Evolutionary conservation across 2,888 invertebrate genomes (phyloP).

Genomic region (Tiphia femorata): DNA sequence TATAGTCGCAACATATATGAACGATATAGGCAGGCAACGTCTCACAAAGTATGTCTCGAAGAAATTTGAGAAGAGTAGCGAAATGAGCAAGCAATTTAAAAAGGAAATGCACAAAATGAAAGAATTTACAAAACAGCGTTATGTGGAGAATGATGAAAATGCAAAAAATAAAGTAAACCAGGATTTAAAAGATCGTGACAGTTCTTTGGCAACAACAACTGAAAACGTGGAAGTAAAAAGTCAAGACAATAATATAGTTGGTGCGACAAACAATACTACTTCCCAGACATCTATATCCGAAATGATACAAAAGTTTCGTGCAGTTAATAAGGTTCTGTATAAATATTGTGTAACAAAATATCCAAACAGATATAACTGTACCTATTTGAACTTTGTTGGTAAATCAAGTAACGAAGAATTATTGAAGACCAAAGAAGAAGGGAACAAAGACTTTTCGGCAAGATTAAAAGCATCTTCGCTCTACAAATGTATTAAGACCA

Average conservation of each 20-base stretch:
- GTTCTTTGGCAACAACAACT: background rate
- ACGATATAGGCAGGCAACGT: constrained; percentile 73
- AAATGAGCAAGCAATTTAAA: constrained; percentile 57
- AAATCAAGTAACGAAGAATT: constrained; percentile 27
- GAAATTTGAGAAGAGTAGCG: constrained; percentile 57
- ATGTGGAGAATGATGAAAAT: constrained; percentile 14
- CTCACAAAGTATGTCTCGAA: constrained; percentile 68
- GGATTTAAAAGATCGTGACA: background rate
- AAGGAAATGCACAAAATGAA: constrained; percentile 61
- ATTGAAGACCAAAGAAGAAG: constrained; percentile 17
- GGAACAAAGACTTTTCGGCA: constrained; percentile 7
- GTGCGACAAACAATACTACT: background rate
- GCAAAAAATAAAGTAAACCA: constrained; percentile 5
- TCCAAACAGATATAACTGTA: constrained; percentile 45
- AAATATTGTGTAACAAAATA: constrained; percentile 44
- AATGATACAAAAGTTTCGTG: constrained; percentile 24
- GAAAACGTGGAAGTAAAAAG: background rate
- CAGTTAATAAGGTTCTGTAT: constrained; percentile 40
- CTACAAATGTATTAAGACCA: constrained; percentile 61
- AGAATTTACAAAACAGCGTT: constrained; percentile 47
- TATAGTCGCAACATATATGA: constrained; percentile 70
- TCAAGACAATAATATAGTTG: background rate
- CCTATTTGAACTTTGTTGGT: constrained; percentile 8
- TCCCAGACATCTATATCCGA: background rate
- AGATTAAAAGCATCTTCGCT: constrained; percentile 43